phyloP scores from a whole-genome alignment of 2,113 vertebrate genomes.

The Dicaeum eximium region DNA sequence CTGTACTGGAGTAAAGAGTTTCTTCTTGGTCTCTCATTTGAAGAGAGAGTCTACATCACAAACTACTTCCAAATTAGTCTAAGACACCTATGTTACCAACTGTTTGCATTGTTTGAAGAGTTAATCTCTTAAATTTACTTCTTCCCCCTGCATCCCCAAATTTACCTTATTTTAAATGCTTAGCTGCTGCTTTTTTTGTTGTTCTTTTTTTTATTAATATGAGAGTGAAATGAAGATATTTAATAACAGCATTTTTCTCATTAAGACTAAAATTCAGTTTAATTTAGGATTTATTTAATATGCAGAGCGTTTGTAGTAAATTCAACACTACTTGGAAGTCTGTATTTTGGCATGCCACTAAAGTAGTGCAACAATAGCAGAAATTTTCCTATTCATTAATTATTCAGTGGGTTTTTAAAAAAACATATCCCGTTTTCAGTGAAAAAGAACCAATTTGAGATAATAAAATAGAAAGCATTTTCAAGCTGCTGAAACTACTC shows the following conservation, averaged over 20 bases:
- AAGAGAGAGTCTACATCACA: neutral
- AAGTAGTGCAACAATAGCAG: neutral
- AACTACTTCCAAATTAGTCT: neutral
- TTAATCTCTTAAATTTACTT: neutral
- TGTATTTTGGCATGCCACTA: neutral
- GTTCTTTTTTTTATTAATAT: neutral
- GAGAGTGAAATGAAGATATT: neutral
- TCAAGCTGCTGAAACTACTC: neutral
- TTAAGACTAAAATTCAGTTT: neutral
- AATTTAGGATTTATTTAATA: neutral
- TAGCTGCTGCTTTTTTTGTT: rapidly evolving
- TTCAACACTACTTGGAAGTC: neutral
- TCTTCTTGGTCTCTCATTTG: neutral
- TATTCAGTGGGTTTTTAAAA: neutral
- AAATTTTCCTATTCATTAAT: neutral
- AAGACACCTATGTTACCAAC: neutral
- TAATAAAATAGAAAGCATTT: neutral
- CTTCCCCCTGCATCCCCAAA: rapidly evolving
- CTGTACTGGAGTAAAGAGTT: neutral
- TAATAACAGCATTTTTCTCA: neutral
- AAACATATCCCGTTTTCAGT: neutral
- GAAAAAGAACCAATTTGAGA: neutral
- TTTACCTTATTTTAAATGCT: neutral
- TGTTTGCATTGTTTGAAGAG: neutral
- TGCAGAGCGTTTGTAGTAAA: neutral